These are phyloP conservation scores for Mobula birostris DNA, from an alignment of 2,113 vertebrate genomes.

Conservation along the genomic window DNA sequence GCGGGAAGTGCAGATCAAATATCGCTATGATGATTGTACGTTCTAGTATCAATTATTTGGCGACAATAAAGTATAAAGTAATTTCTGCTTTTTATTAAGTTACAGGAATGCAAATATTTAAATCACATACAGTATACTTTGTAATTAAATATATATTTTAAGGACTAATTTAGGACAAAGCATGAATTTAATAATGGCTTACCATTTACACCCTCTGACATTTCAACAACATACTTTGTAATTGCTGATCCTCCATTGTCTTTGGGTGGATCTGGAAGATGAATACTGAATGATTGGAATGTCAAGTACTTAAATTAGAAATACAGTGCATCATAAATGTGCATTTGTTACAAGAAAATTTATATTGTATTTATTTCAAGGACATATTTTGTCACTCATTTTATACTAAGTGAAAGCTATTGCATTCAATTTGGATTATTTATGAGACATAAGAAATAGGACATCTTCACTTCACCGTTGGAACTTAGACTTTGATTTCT, in stretches of 20 bases:
- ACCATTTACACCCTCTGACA: conserved; percentile 78
- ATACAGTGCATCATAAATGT: not conserved
- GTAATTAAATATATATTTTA: not conserved
- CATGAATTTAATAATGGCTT: conserved; percentile 44
- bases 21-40: too few relatives aligned
- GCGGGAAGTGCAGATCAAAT: too few relatives aligned
- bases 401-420: not conserved
- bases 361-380: not conserved
- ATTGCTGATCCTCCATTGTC: conserved; percentile 82
- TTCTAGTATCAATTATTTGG: too few relatives aligned
- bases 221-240: conserved; percentile 78
- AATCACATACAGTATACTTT: not conserved
- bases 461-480: too few relatives aligned
- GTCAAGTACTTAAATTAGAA: not conserved
- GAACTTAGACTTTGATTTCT: not conserved
- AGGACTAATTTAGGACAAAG: not conserved
- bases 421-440: not conserved
- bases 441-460: not conserved
- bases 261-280: conserved; percentile 74
- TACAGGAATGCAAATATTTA: not conserved
- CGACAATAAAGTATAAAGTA: too few relatives aligned
- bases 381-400: not conserved
- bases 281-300: conserved; percentile 36
- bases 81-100: not conserved
- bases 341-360: not conserved